These are phyloP conservation scores for Drosophila nigrodunni DNA, from an alignment of 1,140 invertebrate species.

Conservation along the genomic window DNA sequence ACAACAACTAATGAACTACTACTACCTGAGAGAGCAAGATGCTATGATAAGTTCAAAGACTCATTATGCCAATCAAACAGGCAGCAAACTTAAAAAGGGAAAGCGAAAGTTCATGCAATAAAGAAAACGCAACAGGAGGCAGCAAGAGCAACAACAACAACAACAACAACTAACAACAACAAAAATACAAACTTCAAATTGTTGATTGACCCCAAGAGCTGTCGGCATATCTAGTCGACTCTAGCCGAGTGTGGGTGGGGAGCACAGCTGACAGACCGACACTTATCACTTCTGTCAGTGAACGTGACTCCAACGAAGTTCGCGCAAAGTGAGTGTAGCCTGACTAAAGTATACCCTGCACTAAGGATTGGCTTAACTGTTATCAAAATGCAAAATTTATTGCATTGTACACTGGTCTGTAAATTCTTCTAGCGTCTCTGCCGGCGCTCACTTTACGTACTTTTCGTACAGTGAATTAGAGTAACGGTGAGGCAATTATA, in stretches of 20 bases:
- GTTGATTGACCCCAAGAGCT: constrained; percentile 63
- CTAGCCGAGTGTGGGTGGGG: constrained; percentile 52
- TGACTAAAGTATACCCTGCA: constrained; percentile 18
- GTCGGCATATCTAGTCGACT: constrained; percentile 34
- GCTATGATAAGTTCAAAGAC: constrained; percentile 53
- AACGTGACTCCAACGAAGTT: constrained; percentile 54
- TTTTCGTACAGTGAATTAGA: no score
- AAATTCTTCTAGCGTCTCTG: not conserved
- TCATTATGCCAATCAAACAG: constrained; percentile 63
- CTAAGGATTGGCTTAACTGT: not conserved
- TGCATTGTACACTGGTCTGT: no score
- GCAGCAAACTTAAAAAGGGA: constrained; percentile 59
- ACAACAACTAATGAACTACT: constrained; percentile 40
- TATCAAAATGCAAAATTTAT: not conserved
- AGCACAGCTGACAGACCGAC: constrained; percentile 50
- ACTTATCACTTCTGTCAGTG: constrained; percentile 67
- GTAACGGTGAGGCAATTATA: no score
- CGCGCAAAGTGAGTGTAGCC: not conserved
- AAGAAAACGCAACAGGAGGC: constrained; percentile 62
- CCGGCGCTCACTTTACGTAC: no score
- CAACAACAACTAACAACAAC: constrained; percentile 35
- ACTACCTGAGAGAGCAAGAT: constrained; percentile 43
- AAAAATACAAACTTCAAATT: constrained; percentile 51
- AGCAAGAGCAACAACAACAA: constrained; percentile 24
- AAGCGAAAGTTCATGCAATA: constrained; percentile 71